Base-by-base conservation (phyloP, 1,140 invertebrate genomes). In the Galleria mellonella region DNA sequence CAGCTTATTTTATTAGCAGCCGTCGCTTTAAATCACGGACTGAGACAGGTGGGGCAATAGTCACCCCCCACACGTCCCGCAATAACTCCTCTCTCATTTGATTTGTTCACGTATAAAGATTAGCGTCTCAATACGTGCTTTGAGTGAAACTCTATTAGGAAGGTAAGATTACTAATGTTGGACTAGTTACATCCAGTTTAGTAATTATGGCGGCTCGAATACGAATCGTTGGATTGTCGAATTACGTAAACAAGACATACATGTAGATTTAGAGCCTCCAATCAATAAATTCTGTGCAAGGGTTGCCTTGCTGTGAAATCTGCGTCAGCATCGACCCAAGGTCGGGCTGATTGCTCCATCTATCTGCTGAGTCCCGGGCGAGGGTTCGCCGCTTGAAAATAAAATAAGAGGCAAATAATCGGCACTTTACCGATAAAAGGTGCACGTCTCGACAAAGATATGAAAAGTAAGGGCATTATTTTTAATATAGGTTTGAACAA, bases 311-410 rank as follows among this genome's bases (percentile, higher is more conserved):
- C 51, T 58, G 55, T 55, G 50, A 72, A 66, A 67, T 67, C 59
- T 56, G 58, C 58, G 77, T 82, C 77, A 82, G 77, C 74, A 67
- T 44, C 39, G 61, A 38, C 59, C 66, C 62, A 67, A 67, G 72
- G 64, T 59, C 57, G 52, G 61, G 48, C 57, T 73, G 72, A 82
- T 78, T 82, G 69, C 73, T 72, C 68, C 75, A 83, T 83, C 69
- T 66, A 74, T 82, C 72, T 72, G 46, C 43, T 43, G 38, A 51
- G 52, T 32, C 36, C 59, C 47, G 52, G 61, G 57, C 57, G 53
- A 62, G 48, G 65, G 67, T 59, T 50, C 57, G 57, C 52, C 57
- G 59, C 53, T 6, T 6, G 17, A 23, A 68, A 64, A 70, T 71
- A 83, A 76, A 79, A 77, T 82, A 78, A 73, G 64, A 62, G 51